phyloP scores from a whole-genome alignment of 2,113 vertebrate genomes.

The Lagopus leucura region DNA sequence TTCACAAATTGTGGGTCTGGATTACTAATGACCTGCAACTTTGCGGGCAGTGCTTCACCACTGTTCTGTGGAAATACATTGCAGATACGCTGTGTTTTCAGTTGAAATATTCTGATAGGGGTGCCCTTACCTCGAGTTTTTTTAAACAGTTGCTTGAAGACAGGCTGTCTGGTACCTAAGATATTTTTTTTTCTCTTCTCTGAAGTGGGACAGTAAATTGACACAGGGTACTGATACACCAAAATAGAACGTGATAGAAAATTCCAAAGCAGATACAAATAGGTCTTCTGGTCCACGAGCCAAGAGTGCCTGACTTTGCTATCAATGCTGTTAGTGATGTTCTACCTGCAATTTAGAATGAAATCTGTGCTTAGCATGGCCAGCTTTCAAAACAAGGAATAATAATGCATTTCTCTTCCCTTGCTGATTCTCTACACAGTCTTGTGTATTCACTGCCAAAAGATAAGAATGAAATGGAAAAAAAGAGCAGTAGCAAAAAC shows the following conservation, averaged over 20 bases:
- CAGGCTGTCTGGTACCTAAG: background rate
- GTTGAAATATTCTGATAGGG: background rate
- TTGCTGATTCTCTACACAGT: background rate
- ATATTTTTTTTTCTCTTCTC: background rate
- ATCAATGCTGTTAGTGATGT: background rate
- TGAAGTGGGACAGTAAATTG: background rate
- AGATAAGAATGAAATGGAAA: conserved; percentile 2
- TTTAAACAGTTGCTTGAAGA: background rate
- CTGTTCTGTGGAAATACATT: background rate
- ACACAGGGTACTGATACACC: background rate
- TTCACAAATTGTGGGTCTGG: background rate
- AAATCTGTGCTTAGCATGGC: background rate
- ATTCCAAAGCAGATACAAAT: conserved; percentile 2
- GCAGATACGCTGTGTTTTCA: background rate
- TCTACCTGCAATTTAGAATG: conserved; percentile 3
- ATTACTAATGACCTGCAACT: background rate
- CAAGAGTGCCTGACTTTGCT: background rate
- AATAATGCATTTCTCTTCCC: conserved; percentile 6
- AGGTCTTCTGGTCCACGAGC: background rate
- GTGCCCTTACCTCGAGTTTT: background rate
- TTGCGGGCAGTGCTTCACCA: background rate
- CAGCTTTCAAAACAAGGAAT: conserved; percentile 24
- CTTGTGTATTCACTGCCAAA: background rate
- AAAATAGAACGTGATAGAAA: background rate
- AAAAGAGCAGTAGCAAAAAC: background rate